phyloP scores from a whole-genome alignment of 2,888 invertebrate species.

The Campoletis raptor region DNA sequence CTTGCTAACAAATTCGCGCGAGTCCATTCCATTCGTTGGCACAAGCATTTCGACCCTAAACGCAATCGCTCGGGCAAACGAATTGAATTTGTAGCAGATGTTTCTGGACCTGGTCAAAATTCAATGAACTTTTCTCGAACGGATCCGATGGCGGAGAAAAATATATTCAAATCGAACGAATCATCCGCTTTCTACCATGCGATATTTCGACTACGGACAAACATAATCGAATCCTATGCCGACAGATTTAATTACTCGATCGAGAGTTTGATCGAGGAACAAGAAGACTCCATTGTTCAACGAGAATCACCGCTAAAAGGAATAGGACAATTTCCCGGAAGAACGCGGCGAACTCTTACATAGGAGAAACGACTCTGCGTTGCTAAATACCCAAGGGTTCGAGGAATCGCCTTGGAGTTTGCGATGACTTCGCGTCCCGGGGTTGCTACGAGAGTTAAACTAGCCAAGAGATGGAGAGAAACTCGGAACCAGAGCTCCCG shows the following conservation, averaged over 20 bases:
- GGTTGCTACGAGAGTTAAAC: constrained; percentile 8
- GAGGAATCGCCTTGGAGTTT: constrained; percentile 32
- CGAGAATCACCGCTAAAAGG: constrained; percentile 11
- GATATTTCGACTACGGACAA: not conserved
- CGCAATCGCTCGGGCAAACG: not conserved
- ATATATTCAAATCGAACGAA: not conserved
- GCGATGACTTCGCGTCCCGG: constrained; percentile 11
- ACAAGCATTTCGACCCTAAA: too few relatives aligned
- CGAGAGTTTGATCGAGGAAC: constrained; percentile 38
- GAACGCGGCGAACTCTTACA: constrained; percentile 16
- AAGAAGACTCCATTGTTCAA: constrained; percentile 41
- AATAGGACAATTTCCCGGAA: constrained; percentile 57
- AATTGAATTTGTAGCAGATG: not conserved
- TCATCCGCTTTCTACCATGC: not conserved
- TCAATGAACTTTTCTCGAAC: too few relatives aligned
- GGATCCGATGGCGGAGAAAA: not conserved
- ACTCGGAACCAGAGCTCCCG: constrained; percentile 42
- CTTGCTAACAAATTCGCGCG: not conserved
- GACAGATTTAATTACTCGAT: constrained; percentile 19
- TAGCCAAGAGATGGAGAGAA: constrained; percentile 16
- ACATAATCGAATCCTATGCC: not conserved
- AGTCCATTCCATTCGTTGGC: not conserved
- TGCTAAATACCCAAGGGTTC: constrained; percentile 27
- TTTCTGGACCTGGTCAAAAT: too few relatives aligned
- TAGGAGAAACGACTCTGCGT: constrained; percentile 9